phyloP scores from a whole-genome alignment of 2,888 invertebrate species.

The Eumerus sabulonum region DNA sequence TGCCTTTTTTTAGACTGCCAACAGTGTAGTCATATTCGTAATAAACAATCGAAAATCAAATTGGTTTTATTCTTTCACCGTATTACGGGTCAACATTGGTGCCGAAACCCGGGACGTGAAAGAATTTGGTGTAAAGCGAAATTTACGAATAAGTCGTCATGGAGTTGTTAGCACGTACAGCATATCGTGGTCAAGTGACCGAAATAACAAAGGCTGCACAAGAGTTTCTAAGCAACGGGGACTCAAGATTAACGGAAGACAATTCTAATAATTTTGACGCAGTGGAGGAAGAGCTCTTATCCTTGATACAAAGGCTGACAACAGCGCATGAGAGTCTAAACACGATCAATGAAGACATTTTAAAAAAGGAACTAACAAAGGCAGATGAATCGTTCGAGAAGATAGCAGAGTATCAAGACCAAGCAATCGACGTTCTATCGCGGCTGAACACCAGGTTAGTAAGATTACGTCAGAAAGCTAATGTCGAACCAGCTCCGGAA shows the following conservation, averaged over 20 bases:
- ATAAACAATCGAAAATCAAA: no score
- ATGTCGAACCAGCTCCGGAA: background rate
- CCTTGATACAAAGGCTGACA: constrained; percentile 14
- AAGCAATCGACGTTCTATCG: constrained; percentile 7
- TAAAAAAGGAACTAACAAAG: constrained; percentile 6
- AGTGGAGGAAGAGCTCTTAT: constrained; percentile 27
- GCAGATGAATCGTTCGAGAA: background rate
- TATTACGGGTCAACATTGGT: no score
- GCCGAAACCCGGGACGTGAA: no score
- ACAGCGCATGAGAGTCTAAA: constrained; percentile 16
- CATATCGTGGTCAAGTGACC: constrained; percentile 21
- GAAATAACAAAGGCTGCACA: constrained; percentile 21
- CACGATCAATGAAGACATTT: constrained; percentile 1
- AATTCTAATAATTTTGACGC: constrained; percentile 18
- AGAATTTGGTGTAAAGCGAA: no score
- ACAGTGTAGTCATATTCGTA: no score
- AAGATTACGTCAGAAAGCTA: constrained; percentile 6
- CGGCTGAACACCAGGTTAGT: constrained; percentile 14
- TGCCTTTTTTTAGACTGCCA: no score
- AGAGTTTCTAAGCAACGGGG: constrained; percentile 13
- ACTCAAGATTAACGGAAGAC: constrained; percentile 1
- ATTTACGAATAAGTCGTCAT: background rate
- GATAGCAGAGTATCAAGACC: constrained; percentile 19
- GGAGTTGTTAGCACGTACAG: constrained; percentile 1
- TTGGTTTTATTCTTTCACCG: no score